These are phyloP conservation scores for Apostichopus leukothele DNA, from an alignment of 53 echinoderm and acorn worm genomes.

Conservation along the genomic window DNA sequence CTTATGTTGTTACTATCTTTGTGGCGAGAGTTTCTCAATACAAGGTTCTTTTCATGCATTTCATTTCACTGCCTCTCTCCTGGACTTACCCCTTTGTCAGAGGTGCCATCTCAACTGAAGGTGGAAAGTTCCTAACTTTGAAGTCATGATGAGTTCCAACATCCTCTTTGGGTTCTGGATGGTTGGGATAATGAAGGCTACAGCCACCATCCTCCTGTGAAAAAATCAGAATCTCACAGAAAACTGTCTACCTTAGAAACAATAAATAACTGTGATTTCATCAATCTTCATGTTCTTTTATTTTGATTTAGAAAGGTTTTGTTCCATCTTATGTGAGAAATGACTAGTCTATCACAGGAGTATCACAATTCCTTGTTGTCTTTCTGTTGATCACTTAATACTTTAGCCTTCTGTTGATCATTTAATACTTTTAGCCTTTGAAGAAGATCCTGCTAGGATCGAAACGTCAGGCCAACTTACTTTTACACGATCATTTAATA, in stretches of 20 bases:
- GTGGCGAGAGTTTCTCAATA: no score
- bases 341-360: background rate
- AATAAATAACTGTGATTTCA: background rate
- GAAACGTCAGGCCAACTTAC: no score
- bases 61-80: no score
- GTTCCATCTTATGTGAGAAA: background rate
- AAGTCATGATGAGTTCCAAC: slow-evolving; percentile 87
- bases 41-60: no score
- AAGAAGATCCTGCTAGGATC: no score
- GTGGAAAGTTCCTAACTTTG: slow-evolving; percentile 84
- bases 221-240: background rate
- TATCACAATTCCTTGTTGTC: no score
- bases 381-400: no score
- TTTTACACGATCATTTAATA: no score
- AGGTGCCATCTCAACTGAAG: slow-evolving; percentile 76
- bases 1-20: no score
- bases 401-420: no score
- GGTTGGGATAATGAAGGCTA: slow-evolving; percentile 58
- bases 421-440: no score
- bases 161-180: slow-evolving; percentile 80
- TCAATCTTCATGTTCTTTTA: background rate
- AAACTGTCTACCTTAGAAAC: background rate
- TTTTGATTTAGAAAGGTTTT: background rate
- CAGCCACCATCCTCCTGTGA: slow-evolving; percentile 57
- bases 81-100: slow-evolving; percentile 86